Base-by-base conservation (phyloP, 2,888 invertebrate species). In the Lymantria monacha region DNA sequence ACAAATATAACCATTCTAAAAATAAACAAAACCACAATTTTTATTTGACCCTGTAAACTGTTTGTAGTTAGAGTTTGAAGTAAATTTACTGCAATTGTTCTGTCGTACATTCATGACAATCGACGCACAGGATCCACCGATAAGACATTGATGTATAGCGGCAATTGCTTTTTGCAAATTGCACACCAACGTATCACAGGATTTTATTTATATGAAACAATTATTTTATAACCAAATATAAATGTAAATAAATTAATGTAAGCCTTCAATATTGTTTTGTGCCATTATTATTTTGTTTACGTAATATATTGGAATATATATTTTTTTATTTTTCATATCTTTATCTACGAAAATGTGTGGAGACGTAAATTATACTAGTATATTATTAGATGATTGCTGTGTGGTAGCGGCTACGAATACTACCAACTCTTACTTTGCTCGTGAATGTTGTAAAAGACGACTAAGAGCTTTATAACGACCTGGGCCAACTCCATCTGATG, bases 151-250 rank as follows among this genome's bases (percentile, higher is more conserved):
- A 87, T 80, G 70, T 81, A 87, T 85, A 65, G 74, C 64, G 59
- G 75, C 83, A 84, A 87, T 87, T 82, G 81, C 79, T 85, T 86
- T 85, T 84, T 81, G 81, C 81, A 84, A 87, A 87, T 86, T 84
- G 86, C 79, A 74, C 79, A 64, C 70, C 73, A 72, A 60, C 73
- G 63, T 69, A 61, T 58, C 62, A 56, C 59, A 54, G 57, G 59
- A 55, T 69, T 65, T 69, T 75, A 85, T 84, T 84, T 83, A 85
- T 84, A 74, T 71, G 63, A 63, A 69, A 74, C 82, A 80, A 83
- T 81, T 80, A 81, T 80, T 83, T 81, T 79, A 67, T 57, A 63
- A 66, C 63, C 66, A 57, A 45, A 63, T 61, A 66, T 67, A 74
- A 72, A 72, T 72, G 74, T 70, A 65, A 61, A 61, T 59, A 64